Percentiles rank a stretch among this genome's conserved stretches.
These are phyloP conservation scores for Gallinago paraguaiae DNA, from an alignment of 2,113 vertebrate species.

Conservation along the genomic window DNA sequence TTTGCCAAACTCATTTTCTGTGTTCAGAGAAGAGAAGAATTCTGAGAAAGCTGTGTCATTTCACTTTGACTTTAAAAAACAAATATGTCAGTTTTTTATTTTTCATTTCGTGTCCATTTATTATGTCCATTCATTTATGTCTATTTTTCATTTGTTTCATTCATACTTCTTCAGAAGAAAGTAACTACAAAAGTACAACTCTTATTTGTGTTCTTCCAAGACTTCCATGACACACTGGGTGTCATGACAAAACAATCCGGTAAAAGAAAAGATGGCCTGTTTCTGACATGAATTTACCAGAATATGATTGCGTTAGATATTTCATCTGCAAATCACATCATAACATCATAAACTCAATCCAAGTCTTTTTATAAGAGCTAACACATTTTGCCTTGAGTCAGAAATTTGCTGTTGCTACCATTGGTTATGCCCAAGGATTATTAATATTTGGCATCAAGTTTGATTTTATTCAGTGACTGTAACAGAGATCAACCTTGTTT, in stretches of 20 bases:
- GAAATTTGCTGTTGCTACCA: conserved; percentile 16
- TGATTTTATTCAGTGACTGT: conserved; percentile 39
- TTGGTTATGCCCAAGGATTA: conserved; percentile 26
- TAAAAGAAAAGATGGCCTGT: background rate
- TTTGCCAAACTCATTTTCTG: background rate
- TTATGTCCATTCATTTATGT: no score
- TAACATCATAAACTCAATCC: background rate
- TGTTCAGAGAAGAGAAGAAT: background rate
- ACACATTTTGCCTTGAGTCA: background rate
- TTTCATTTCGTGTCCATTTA: no score
- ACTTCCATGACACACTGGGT: background rate
- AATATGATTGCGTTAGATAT: background rate
- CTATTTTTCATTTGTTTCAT: background rate
- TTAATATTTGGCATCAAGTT: conserved; percentile 52
- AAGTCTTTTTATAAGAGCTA: background rate
- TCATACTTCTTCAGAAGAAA: background rate
- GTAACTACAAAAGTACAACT: background rate
- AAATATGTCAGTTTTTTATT: background rate
- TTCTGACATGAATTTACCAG: background rate
- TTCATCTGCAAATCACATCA: background rate
- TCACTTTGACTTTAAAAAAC: background rate
- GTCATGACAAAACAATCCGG: background rate
- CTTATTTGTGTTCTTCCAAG: background rate
- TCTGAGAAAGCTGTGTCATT: background rate
- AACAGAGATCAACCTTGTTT: conserved; percentile 39